phyloP scores from a whole-genome alignment of 2,113 vertebrate species.

The Todiramphus saurophagus region DNA sequence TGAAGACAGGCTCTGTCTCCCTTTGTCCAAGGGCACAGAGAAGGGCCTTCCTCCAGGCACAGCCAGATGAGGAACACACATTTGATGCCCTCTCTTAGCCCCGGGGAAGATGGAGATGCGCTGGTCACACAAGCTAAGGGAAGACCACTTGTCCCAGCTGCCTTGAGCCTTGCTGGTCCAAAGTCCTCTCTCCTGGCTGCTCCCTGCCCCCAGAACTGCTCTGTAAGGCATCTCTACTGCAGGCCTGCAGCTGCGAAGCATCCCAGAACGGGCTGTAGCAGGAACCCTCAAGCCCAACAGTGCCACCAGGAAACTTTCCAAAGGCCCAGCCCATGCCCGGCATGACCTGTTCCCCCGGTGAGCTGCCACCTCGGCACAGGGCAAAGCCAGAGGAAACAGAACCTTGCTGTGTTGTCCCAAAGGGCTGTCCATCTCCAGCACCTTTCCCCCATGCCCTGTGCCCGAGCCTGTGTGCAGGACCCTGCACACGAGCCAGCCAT shows the following conservation, averaged over 20 bases:
- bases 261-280: background rate
- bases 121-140: background rate
- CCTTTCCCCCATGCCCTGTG: background rate
- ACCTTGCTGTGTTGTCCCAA: background rate
- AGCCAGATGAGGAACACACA: rapidly evolving
- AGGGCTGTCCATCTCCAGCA: background rate
- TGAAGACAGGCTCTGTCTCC: rapidly evolving
- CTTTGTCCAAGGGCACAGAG: rapidly evolving
- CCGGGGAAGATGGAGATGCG: background rate
- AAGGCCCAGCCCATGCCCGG: rapidly evolving
- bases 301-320: background rate
- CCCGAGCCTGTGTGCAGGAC: background rate
- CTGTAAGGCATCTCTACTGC: background rate
- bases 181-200: background rate
- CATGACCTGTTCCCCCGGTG: background rate
- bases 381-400: background rate
- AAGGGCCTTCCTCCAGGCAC: background rate
- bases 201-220: background rate
- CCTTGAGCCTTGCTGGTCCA: background rate
- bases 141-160: background rate
- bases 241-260: background rate
- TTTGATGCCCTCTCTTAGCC: background rate
- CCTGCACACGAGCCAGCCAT: rapidly evolving
- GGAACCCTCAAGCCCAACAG: background rate
- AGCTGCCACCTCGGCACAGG: background rate